Base-by-base conservation (phyloP, 1,140 invertebrate species). In the Ceratosolen solmsi region DNA sequence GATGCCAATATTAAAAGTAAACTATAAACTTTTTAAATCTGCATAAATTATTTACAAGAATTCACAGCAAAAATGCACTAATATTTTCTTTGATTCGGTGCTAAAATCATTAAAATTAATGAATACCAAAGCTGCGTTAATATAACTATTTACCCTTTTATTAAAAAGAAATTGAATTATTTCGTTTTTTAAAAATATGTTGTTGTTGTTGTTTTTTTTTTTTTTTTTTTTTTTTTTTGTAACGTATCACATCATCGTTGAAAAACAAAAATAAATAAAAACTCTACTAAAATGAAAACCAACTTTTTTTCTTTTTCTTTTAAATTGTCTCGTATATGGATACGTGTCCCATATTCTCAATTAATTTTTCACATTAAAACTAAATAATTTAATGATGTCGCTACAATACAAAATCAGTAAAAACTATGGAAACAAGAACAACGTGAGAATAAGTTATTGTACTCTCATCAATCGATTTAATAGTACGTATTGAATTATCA, bases 41-140 rank as follows among this genome's bases (percentile, higher is more conserved):
- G 70, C 11, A 72, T 72, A 46, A 72, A 72, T 49, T 72, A 72
- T 72, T 72, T 46, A 49, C 38, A 72, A 72, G n/a, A 68, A 38
- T 68, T 38, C 11, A 68, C 9, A 68, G 36, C 5, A 38, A 38
- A 68, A 68, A 22, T 68, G 63, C 15, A 9, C 5, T 38, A 25
- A 38, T 68, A 38, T n/a, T 68, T 38, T 38, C 30, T 33, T 36
- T 68, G 15, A 38, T 68, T 68, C 33, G 22, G 11, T 13, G 17
- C 33, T 38, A 68, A 68, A 68, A 38, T 38, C 22, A 68, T n/a
- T n/a, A 8, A 46, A 15, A 30, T 41, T 25, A n/a, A 38, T 46
- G 1, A 25, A 4, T 70, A 70, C n/a, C 4, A 70, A 70, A 46
- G 1, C 33, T 71, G 49, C 38, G 41, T 68, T n/a, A 38, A 30